Evolutionary conservation across 2,797 vertebrate species (phyloP), one percentile per base, ranked within the genome.

Genomic region (Melanitta fusca): DNA sequence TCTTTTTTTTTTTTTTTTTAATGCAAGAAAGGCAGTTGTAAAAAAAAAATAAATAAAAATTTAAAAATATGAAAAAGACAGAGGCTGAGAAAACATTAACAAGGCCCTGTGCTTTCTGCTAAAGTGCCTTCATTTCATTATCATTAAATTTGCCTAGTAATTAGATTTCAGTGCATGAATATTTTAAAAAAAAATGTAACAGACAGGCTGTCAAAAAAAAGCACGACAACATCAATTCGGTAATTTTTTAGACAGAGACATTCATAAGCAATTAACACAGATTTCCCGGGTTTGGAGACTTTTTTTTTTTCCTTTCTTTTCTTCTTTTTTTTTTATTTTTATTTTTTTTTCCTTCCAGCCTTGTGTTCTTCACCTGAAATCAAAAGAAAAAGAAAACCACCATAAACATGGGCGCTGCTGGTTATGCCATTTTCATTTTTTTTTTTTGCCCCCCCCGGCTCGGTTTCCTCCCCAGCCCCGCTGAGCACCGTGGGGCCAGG

Each of bases 61-160:
- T 28, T 22, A 61, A 64, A 86, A 91, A 84, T 51, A 85, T 8
- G 79, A 91, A 88, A 80, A 89, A 95, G 92, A 54, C 89, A 86
- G 93, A 92, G 94, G 61, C 89, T 93, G 94, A 77, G 94, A 84
- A 96, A 96, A 92, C 87, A 91, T 92, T 75, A 93, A 89, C 93
- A 70, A 77, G 93, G 87, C 93, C 95, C 75, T 17, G 41, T 73
- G 95, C 94, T 95, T 95, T 79, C 93, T 93, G 90, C 90, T 94
- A 70, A 94, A 95, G 94, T 86, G 89, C 94, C 92, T 96, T 95
- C 93, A 87, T 85, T 95, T 96, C 95, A 95, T 95, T 93, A 94
- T 87, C 87, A 95, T 95, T 95, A 95, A 91, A 96, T 97, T 94
- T 95, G 87, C 93, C 91, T 91, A 64, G 88, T 89, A 93, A 94